phyloP scores from a whole-genome alignment of 2,797 vertebrate genomes.

The Xiphorhynchus erythropygius region DNA sequence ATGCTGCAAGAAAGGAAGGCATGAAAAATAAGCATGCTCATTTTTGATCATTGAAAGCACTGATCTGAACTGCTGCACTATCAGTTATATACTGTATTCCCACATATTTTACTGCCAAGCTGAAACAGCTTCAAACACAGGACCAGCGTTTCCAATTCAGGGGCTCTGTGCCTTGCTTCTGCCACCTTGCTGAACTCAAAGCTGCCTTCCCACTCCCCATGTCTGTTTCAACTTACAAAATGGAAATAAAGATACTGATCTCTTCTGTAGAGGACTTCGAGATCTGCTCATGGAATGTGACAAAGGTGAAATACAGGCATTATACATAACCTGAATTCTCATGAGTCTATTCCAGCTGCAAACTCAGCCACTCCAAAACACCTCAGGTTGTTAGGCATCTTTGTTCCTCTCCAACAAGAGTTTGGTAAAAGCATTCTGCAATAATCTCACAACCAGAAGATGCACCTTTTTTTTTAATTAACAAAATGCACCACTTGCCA shows the following conservation, averaged over 20 bases:
- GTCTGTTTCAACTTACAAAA: neutral
- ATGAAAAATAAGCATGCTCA: neutral
- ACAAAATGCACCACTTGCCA: neutral
- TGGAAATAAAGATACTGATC: neutral
- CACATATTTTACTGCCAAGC: neutral
- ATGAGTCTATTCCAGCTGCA: neutral
- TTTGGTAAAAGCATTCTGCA: neutral
- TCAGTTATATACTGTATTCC: neutral
- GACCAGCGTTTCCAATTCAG: neutral
- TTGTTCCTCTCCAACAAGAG: neutral
- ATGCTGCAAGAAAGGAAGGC: neutral
- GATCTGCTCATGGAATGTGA: fast-evolving
- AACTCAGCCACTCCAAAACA: neutral
- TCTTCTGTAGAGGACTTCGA: neutral
- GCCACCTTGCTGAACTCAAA: neutral
- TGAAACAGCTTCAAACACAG: neutral
- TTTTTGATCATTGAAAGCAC: neutral
- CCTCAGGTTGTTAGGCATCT: neutral
- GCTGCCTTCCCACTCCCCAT: neutral
- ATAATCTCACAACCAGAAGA: neutral
- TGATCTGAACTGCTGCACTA: neutral
- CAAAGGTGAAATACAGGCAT: neutral
- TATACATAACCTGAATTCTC: neutral
- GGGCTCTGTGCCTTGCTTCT: neutral
- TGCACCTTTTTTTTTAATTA: neutral